Conservation (phyloP, 2,888 invertebrate genomes). For the Tanypteryx hageni region DNA sequence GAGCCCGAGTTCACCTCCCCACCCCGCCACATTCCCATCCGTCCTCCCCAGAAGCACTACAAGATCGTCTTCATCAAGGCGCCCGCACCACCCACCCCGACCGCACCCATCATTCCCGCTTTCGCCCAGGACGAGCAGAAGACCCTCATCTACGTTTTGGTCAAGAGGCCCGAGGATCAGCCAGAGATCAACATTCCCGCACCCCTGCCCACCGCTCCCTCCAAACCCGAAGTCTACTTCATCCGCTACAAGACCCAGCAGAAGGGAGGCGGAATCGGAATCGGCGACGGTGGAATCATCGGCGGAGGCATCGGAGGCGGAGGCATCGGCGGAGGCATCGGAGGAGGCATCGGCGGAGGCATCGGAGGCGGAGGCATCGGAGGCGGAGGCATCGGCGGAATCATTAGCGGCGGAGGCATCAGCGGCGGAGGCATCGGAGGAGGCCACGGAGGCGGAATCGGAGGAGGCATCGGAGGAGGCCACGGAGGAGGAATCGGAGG, state of each 20-base stretch:
- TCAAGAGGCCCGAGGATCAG: slow-evolving; percentile 91
- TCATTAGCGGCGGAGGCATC: neutral
- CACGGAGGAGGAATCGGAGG: slow-evolving; percentile 17
- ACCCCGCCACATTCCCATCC: slow-evolving; percentile 81
- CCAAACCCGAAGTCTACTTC: slow-evolving; percentile 94
- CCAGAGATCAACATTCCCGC: slow-evolving; percentile 88
- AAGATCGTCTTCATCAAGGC: slow-evolving; percentile 96
- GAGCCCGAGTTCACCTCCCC: slow-evolving; percentile 85
- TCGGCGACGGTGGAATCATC: slow-evolving; percentile 68
- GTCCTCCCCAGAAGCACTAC: slow-evolving; percentile 90
- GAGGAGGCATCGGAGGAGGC: neutral
- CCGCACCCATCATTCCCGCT: slow-evolving; percentile 87
- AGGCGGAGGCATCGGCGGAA: slow-evolving; percentile 70
- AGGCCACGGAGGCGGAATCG: slow-evolving; percentile 7
- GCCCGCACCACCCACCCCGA: slow-evolving; percentile 88
- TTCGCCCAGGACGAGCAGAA: slow-evolving; percentile 88
- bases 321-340: slow-evolving; percentile 72
- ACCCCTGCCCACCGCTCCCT: slow-evolving; percentile 87
- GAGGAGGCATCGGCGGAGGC: slow-evolving; percentile 71
- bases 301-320: slow-evolving; percentile 74
- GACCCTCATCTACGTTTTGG: slow-evolving; percentile 91
- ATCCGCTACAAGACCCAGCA: slow-evolving; percentile 87
- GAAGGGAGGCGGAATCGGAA: slow-evolving; percentile 70
- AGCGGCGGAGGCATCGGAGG: neutral
- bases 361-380: slow-evolving; percentile 71